phyloP scores from a whole-genome alignment of 2,113 vertebrate genomes.

The Mastomys natalensis region DNA sequence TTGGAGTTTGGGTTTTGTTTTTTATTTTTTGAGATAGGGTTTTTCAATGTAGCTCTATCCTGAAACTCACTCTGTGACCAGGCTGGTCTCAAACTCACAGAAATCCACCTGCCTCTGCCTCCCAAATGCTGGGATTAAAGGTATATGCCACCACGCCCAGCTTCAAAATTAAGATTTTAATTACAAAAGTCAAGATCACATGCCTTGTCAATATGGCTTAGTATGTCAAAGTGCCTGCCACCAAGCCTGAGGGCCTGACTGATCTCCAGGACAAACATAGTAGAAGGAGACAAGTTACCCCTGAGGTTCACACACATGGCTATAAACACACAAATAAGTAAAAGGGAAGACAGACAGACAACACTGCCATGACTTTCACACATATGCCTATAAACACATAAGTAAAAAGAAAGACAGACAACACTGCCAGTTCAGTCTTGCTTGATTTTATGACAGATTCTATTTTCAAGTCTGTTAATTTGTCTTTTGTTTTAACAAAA shows the following conservation, averaged over 20 bases:
- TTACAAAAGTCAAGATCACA: not conserved
- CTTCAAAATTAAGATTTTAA: not conserved
- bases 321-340: not conserved
- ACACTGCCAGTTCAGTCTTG: not conserved
- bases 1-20: not conserved
- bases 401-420: not conserved
- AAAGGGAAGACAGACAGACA: not conserved
- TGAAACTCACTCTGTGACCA: not conserved
- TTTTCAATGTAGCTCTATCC: not conserved
- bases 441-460: not conserved
- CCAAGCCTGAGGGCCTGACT: not conserved
- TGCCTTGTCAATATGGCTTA: not conserved
- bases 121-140: not conserved
- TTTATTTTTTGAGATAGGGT: not conserved
- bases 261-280: not conserved
- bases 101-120: not conserved
- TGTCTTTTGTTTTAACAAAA: constrained; percentile 37
- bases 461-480: not conserved
- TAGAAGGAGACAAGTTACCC: not conserved
- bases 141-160: not conserved
- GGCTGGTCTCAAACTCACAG: not conserved
- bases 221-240: not conserved
- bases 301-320: not conserved
- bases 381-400: not conserved
- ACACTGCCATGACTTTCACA: no score